Conservation (phyloP, 1,140 invertebrate genomes). For the Trachelipus rathkii region DNA sequence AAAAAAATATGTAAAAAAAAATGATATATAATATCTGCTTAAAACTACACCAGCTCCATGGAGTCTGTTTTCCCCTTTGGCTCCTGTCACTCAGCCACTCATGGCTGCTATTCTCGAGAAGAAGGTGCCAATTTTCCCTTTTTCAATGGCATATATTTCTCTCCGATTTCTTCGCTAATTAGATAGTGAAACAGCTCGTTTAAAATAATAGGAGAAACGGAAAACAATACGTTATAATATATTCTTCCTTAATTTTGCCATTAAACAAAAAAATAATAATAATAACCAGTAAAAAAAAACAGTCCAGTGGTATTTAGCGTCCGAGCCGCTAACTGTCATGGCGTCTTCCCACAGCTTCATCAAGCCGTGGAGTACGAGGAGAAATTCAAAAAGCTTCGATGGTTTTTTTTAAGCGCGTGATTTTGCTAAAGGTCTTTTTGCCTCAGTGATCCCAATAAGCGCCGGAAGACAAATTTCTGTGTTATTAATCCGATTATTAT, state of each 20-base stretch:
- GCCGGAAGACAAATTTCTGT: constrained; percentile 4
- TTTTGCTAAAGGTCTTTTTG: constrained; percentile 6
- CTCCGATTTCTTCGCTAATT: neutral
- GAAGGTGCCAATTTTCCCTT: neutral
- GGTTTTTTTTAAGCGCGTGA: neutral
- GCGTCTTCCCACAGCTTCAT: neutral
- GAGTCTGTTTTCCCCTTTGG: neutral
- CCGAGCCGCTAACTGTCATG: neutral
- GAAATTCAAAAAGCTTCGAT: neutral
- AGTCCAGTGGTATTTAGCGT: neutral
- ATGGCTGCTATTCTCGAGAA: neutral
- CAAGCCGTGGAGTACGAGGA: neutral
- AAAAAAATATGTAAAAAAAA: too few species aligned
- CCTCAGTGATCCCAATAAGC: neutral
- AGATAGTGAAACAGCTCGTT: too few species aligned
- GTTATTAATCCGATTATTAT: neutral
- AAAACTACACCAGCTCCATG: too few species aligned
- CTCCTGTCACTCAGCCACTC: constrained; percentile 7
- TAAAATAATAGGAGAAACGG: too few species aligned
- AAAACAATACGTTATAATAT: too few species aligned
- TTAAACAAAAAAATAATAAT: too few species aligned
- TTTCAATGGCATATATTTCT: neutral
- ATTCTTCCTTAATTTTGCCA: too few species aligned
- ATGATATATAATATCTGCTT: too few species aligned
- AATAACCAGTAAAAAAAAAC: too few species aligned